These are phyloP conservation scores for Chelonus formosanus DNA, from an alignment of 2,888 invertebrate genomes.

Conservation along the genomic window DNA sequence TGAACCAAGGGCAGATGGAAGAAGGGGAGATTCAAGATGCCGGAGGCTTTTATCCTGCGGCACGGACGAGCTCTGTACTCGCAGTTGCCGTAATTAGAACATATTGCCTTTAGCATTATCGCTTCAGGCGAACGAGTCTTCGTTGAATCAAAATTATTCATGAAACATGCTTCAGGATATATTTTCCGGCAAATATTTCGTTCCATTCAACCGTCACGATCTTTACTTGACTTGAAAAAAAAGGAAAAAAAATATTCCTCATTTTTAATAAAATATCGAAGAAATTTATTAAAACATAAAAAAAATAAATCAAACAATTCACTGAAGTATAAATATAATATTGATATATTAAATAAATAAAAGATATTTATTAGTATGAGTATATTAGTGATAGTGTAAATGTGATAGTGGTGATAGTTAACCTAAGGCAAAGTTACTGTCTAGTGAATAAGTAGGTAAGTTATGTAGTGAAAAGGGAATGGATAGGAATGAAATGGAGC, in stretches of 20 bases:
- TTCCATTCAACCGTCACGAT: constrained; percentile 46
- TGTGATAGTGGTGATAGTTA: neutral
- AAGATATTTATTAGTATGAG: neutral
- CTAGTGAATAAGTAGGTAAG: constrained; percentile 62
- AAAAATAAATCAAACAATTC: no score
- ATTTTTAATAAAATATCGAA: neutral
- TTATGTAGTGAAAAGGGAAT: constrained; percentile 53
- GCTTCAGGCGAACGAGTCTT: constrained; percentile 62
- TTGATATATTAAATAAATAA: no score
- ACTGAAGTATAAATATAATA: no score
- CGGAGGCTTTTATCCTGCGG: constrained; percentile 35
- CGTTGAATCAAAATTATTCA: constrained; percentile 64
- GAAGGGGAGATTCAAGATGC: constrained; percentile 41
- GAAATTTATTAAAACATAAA: neutral
- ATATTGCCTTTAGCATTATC: constrained; percentile 50
- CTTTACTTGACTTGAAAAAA: constrained; percentile 6
- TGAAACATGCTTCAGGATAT: constrained; percentile 49
- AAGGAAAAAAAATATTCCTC: neutral
- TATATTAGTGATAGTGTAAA: constrained; percentile 7
- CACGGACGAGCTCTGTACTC: constrained; percentile 45
- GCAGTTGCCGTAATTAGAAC: constrained; percentile 65
- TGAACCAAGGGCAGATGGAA: constrained; percentile 47
- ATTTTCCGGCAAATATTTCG: constrained; percentile 63
- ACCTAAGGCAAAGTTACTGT: constrained; percentile 52
- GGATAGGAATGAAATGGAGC: constrained; percentile 63